Evolutionary conservation across 2,888 invertebrate genomes (phyloP).

Genomic region (Anaspis maculata): DNA sequence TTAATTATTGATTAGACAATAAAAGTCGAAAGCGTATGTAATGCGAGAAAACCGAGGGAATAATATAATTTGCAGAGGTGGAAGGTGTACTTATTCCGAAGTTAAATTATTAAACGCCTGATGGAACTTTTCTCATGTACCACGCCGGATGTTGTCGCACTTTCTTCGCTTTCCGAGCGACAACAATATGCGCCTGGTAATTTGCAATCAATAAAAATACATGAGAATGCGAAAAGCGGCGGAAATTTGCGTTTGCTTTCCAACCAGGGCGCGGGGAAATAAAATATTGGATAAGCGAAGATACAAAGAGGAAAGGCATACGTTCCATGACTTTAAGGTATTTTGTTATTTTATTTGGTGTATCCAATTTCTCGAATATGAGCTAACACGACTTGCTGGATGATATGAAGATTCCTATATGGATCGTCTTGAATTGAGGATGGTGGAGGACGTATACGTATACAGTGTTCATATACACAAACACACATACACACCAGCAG

Average conservation of each 20-base stretch:
- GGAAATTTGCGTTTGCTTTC: constrained; percentile 9
- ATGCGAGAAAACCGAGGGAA: too few relatives aligned
- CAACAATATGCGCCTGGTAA: too few relatives aligned
- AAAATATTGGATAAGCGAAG: constrained; percentile 12
- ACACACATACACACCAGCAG: too few relatives aligned
- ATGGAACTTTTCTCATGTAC: too few relatives aligned
- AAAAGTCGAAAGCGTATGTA: too few relatives aligned
- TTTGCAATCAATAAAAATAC: constrained; percentile 7
- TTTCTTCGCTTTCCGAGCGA: too few relatives aligned
- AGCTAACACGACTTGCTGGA: constrained; percentile 8
- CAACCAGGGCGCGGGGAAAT: constrained; percentile 8
- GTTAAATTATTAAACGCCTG: too few relatives aligned
- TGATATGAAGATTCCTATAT: constrained; percentile 12
- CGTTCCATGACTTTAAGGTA: constrained; percentile 8
- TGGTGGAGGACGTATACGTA: constrained; percentile 3
- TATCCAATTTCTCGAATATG: constrained; percentile 13
- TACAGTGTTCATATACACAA: background rate
- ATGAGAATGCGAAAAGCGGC: background rate
- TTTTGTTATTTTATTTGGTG: constrained; percentile 10
- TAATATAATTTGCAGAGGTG: too few relatives aligned
- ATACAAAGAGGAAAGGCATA: constrained; percentile 7
- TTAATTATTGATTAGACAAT: too few relatives aligned
- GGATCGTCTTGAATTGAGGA: too few relatives aligned
- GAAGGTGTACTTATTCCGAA: too few relatives aligned
- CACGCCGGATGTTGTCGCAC: too few relatives aligned